phyloP scores from a whole-genome alignment of 2,113 vertebrate species.

The Mesembrinibis cayennensis region DNA sequence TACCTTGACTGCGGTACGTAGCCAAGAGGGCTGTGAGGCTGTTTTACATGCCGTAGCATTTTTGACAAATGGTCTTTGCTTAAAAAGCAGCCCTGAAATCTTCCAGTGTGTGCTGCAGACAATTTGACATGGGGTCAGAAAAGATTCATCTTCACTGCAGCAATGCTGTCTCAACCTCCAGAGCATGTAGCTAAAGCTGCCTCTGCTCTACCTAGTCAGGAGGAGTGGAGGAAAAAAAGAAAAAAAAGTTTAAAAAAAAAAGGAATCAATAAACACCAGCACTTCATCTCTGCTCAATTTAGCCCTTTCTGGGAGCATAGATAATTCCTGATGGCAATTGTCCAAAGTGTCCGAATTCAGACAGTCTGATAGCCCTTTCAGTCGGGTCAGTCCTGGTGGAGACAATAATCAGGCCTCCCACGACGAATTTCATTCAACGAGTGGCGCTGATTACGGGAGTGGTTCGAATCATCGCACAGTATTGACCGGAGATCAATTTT shows the following conservation, averaged over 20 bases:
- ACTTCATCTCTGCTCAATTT: slow-evolving; percentile 61
- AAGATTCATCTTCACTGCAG: not conserved
- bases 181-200: not conserved
- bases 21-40: not conserved
- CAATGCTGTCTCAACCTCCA: not conserved
- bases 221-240: not conserved
- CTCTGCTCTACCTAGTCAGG: not conserved
- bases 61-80: not conserved
- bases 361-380: slow-evolving; percentile 59
- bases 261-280: slow-evolving; percentile 52
- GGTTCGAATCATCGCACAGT: slow-evolving; percentile 27
- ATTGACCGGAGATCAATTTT: slow-evolving; percentile 68
- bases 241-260: not conserved
- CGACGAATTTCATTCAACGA: slow-evolving; percentile 49
- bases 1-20: not conserved
- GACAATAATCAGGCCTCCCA: slow-evolving; percentile 59
- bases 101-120: not conserved
- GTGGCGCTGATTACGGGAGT: not conserved
- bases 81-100: not conserved
- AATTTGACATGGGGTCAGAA: not conserved
- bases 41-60: accelerated
- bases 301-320: slow-evolving; percentile 51
- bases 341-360: slow-evolving; percentile 59
- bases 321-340: slow-evolving; percentile 49
- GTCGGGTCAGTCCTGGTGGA: slow-evolving; percentile 24